These are phyloP conservation scores for Leuciscus waleckii DNA, from an alignment of 2,797 vertebrate species.

Conservation along the genomic window DNA sequence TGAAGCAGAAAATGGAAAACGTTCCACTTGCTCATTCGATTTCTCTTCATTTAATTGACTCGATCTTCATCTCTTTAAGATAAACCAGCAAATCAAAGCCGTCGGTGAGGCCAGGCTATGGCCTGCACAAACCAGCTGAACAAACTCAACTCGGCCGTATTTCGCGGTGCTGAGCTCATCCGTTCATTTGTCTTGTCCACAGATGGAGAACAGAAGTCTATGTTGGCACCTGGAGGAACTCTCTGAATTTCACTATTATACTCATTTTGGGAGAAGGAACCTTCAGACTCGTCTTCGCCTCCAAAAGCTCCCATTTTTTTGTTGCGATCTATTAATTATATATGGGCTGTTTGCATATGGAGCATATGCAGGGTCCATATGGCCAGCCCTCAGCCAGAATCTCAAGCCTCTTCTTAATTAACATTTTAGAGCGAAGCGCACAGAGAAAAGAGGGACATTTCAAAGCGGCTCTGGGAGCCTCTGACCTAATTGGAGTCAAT, in stretches of 20 bases:
- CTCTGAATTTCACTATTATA: conserved; percentile 22
- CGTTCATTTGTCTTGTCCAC: conserved; percentile 35
- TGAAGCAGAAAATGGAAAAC: conserved; percentile 24
- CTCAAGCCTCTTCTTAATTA: conserved; percentile 84
- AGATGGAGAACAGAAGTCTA: conserved; percentile 43
- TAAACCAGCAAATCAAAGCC: conserved; percentile 33
- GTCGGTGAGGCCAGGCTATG: not conserved
- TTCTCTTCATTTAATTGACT: conserved; percentile 24
- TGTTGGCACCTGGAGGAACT: conserved; percentile 42
- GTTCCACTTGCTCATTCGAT: conserved; percentile 15
- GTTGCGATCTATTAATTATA: conserved; percentile 83
- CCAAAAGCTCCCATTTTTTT: conserved; percentile 69
- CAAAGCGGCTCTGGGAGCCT: conserved; percentile 79
- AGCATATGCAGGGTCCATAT: conserved; percentile 85
- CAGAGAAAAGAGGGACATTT: conserved; percentile 63
- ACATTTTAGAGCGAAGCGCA: conserved; percentile 82
- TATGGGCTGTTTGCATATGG: conserved; percentile 82
- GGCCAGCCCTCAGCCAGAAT: conserved; percentile 82
- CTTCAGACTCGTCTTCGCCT: conserved; percentile 5
- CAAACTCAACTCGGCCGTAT: conserved; percentile 14
- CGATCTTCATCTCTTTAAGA: conserved; percentile 18
- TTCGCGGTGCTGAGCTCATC: conserved; percentile 21
- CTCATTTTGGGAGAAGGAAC: conserved; percentile 32
- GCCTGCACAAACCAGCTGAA: conserved; percentile 4
- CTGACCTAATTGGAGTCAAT: conserved; percentile 85